Evolutionary conservation across 1,140 invertebrate genomes (phyloP).

Genomic region (Cotesia glomerata): DNA sequence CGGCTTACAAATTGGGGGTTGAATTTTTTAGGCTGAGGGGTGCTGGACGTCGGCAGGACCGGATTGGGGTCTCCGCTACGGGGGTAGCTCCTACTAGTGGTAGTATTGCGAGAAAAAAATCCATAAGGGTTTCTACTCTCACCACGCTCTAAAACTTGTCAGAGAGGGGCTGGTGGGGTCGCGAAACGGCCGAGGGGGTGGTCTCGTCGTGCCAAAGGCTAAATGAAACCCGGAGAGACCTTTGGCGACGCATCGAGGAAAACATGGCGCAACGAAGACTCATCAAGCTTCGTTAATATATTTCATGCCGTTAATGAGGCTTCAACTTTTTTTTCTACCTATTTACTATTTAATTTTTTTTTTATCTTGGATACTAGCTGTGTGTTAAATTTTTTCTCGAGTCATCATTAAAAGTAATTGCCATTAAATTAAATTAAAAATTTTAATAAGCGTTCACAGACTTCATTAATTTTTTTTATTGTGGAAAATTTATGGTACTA

Average conservation of each 20-base stretch:
- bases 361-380: neutral
- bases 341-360: neutral
- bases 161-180: conserved; percentile 29
- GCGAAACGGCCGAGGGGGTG: neutral
- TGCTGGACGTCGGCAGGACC: conserved; percentile 25
- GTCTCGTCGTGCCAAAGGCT: conserved; percentile 45
- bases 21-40: conserved; percentile 52
- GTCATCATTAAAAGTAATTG: no score
- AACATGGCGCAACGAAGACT: conserved; percentile 32
- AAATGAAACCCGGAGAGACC: conserved; percentile 52
- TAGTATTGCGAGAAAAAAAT: conserved; percentile 54
- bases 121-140: conserved; percentile 52
- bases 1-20: conserved; percentile 59
- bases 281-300: conserved; percentile 16
- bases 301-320: neutral
- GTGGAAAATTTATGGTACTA: no score
- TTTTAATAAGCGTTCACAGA: no score
- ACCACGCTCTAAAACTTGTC: conserved; percentile 32
- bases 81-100: conserved; percentile 32
- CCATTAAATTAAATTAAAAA: no score
- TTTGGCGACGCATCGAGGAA: conserved; percentile 27
- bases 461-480: no score
- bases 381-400: no score
- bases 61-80: conserved; percentile 13
- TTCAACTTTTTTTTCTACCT: neutral